Evolutionary conservation across 2,888 invertebrate genomes (phyloP), one percentile per base, ranked within the genome.

Genomic region (Entomobrya multifasciata): DNA sequence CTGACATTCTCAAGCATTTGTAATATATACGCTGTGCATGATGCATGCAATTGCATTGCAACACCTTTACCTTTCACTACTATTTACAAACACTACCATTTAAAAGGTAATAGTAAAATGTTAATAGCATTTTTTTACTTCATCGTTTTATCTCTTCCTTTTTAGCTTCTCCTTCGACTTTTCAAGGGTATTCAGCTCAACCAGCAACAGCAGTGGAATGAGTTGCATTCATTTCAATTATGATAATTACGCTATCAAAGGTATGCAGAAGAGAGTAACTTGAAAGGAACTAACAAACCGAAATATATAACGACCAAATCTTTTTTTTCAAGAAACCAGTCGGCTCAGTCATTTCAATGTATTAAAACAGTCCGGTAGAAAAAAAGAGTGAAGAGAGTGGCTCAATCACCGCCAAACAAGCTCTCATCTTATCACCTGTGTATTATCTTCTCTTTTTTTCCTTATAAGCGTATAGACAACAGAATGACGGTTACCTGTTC

Each of bases 51-150:
- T n/a, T n/a, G 36, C 36, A 36, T 36, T 36, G 8, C 36, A 36
- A 36, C 36, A 70, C 70, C 70, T 70, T 70, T 70, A 70, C 70
- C 70, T 70, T 70, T 70, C 70, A 70, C 70, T 70, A 70, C 70
- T 70, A 70, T 25, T 15, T 25, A 15, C 36, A 4, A 15, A 47
- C 44, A 67, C 15, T 11, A 25, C 25, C 36, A 70, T 70, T 70
- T 70, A 70, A 70, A 70, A 67, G 47, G 70, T n/a, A 70, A 70
- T 47, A 44, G 70, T 49, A 70, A 47, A 70, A 49, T n/a, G 13
- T 10, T 15, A 49, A 15, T 11, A 49, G 13, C 49, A 49, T n/a
- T 22, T 47, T 70, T 47, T 17, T 65, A 3, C 41, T 70, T 13
- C 4, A 6, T 49, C 49, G 13, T 49, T 13, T 49, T 49, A 2